A percentile compares a stretch with the other conserved stretches of the same genome.
Evolutionary conservation across 2,113 vertebrate genomes (phyloP).

Genomic region (Pantherophis guttatus): DNA sequence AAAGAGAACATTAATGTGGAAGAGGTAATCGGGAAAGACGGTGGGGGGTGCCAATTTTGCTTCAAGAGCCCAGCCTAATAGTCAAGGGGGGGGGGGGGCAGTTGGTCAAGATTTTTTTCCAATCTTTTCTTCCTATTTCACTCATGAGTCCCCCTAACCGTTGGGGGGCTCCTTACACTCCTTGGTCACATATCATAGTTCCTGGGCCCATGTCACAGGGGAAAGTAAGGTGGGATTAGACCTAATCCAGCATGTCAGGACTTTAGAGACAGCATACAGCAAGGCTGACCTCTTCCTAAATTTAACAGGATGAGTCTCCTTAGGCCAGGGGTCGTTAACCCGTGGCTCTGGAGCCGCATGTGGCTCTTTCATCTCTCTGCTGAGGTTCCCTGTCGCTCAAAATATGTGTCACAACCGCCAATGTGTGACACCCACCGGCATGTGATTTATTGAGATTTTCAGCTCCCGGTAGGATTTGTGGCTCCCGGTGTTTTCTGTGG

Average conservation of each 20-base stretch:
- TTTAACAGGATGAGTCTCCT: background rate
- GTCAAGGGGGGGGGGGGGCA: no score
- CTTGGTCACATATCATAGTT: background rate
- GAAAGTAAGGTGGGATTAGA: background rate
- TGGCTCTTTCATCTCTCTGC: no score
- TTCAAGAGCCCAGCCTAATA: background rate
- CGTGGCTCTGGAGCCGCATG: no score
- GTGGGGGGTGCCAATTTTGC: rapidly evolving
- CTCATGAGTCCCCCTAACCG: background rate
- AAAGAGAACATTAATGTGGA: conserved; percentile 99
- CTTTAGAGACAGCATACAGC: background rate
- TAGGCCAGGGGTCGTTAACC: background rate
- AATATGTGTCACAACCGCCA: no score
- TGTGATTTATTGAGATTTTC: no score
- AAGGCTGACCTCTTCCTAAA: no score
- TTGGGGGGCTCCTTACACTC: background rate
- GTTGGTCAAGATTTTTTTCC: background rate
- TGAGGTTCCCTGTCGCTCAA: no score
- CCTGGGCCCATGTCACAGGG: no score
- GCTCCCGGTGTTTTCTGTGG: no score
- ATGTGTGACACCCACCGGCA: no score
- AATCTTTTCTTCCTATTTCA: background rate
- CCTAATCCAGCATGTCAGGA: background rate
- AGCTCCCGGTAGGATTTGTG: no score
- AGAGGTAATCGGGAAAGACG: conserved; percentile 76